phyloP scores from a whole-genome alignment of 2,888 invertebrate species.

The Limnephilus auricula region DNA sequence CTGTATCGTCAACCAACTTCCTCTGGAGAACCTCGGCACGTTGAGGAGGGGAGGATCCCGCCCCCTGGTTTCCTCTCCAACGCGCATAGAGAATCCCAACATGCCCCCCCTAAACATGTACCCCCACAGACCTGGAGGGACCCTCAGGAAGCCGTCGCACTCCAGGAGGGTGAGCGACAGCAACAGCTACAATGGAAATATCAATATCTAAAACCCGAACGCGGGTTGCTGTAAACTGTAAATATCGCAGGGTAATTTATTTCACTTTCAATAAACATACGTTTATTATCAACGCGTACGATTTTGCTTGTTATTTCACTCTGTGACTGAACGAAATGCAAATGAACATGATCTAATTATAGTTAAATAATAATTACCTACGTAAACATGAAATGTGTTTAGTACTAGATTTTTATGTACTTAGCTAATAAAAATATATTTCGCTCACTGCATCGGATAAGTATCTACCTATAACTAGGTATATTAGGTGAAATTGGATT shows the following conservation, averaged over 20 bases:
- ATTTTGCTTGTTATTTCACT: neutral
- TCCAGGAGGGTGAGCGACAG: constrained; percentile 77
- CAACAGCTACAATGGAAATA: constrained; percentile 72
- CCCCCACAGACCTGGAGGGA: constrained; percentile 75
- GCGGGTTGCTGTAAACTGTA: neutral
- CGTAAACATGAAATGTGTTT: neutral
- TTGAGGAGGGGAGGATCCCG: constrained; percentile 76
- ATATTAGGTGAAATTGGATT: neutral
- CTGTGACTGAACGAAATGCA: neutral
- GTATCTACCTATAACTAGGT: too few species aligned
- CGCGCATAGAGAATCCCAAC: constrained; percentile 89
- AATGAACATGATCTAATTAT: neutral
- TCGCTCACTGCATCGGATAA: neutral
- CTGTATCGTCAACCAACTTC: constrained; percentile 71
- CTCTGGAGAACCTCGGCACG: constrained; percentile 75
- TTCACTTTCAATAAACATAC: neutral
- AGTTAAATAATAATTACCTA: neutral
- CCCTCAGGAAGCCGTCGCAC: constrained; percentile 76
- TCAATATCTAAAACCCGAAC: constrained; percentile 74
- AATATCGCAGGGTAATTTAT: constrained; percentile 53
- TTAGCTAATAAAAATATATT: neutral
- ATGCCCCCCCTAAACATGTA: constrained; percentile 86
- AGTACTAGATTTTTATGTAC: neutral
- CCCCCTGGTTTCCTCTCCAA: constrained; percentile 87
- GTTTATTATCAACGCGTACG: neutral